Base-by-base conservation (phyloP, 2,888 invertebrate species). In the Lymantria monacha region DNA sequence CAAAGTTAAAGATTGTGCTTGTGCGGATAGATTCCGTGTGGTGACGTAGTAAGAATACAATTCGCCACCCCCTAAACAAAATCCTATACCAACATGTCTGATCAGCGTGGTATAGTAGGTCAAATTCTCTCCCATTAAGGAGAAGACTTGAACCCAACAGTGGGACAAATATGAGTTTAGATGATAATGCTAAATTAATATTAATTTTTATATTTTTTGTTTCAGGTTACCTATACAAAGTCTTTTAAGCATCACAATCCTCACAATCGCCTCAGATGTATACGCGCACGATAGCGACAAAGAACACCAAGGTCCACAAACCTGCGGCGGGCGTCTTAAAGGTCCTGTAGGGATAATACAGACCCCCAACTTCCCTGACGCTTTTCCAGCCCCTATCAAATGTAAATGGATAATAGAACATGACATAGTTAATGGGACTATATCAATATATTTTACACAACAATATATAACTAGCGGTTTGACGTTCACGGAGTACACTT, bases 391-490 rank as follows among this genome's bases (percentile, higher is more conserved):
- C 41, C 98, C 98, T 12, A 94, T 97, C 56, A 93, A 93, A 65
- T 97, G 97, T 81, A 93, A 95, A 66, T 98, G 97, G 97, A 93
- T 97, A 53, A 96, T 98, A 75, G 85, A 88, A 55, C 96, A 97
- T 74, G 95, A 95, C n/a, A 94, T 95, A 59, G 91, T 92, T 52
- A 95, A 95, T 68, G 93, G 94, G 9, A 94, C 95, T 46, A 97
- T 97, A 73, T 94, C 96, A 61, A 93, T 98, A 61, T 97, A 97
- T 78, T 93, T 98, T 67, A 97, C 97, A 1, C 97, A 98, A 76
- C 93, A 97, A 68, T 98, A 96, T 88, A 95, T 96, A 42, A 94
- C 95, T 65, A 94, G 95, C 70, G 96, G 96, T 0, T 83, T 96
- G 9, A 94, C 93, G 44, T 95, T 96, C 78, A 95, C 95, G 30